phyloP scores from a whole-genome alignment of 2,888 invertebrate genomes.

The Diploptera punctata region DNA sequence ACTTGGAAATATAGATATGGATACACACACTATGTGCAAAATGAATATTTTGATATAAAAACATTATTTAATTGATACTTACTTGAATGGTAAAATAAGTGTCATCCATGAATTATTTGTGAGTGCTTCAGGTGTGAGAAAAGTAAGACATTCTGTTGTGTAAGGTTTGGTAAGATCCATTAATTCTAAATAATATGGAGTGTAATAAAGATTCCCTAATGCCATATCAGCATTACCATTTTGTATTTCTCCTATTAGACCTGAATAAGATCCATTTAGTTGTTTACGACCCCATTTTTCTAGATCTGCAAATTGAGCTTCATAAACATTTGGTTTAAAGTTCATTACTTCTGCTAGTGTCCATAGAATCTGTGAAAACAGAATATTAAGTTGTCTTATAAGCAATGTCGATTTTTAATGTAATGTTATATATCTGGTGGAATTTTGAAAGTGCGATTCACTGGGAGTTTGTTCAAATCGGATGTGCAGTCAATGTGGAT shows the following conservation, averaged over 20 bases:
- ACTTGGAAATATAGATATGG: no score
- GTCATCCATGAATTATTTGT: slow-evolving; percentile 87
- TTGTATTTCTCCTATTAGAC: slow-evolving; percentile 64
- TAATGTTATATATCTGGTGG: no score
- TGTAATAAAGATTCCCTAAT: slow-evolving; percentile 79
- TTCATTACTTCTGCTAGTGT: slow-evolving; percentile 73
- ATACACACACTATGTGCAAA: no score
- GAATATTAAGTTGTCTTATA: no score
- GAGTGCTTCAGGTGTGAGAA: slow-evolving; percentile 80
- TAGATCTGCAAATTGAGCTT: slow-evolving; percentile 63
- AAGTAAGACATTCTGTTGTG: slow-evolving; percentile 83
- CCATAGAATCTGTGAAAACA: slow-evolving; percentile 65
- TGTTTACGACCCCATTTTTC: slow-evolving; percentile 73
- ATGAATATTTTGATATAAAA: no score
- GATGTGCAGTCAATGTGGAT: no score
- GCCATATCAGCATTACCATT: slow-evolving; percentile 72
- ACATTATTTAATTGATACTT: no score
- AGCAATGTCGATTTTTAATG: no score
- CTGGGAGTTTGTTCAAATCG: no score
- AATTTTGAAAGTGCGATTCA: no score
- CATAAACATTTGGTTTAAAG: slow-evolving; percentile 72
- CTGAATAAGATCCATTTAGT: slow-evolving; percentile 71
- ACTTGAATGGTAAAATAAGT: slow-evolving; percentile 80
- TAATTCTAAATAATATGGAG: slow-evolving; percentile 68
- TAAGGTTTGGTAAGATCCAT: slow-evolving; percentile 81